phyloP scores from a whole-genome alignment of 2,888 invertebrate species.

The Neoaliturus tenellus region DNA sequence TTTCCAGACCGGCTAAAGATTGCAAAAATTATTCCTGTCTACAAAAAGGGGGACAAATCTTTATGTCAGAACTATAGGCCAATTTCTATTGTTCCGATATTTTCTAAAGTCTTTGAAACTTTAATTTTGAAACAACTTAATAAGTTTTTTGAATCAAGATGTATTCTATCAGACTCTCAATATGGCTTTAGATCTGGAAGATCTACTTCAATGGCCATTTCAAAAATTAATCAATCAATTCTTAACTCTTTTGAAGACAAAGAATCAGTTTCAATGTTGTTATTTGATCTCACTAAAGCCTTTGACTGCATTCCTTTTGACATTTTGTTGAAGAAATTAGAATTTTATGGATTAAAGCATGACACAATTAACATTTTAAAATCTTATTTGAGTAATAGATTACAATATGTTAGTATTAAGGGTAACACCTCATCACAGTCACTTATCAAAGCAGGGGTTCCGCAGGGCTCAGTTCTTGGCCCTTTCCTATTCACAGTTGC shows the following conservation, averaged over 20 bases:
- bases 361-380: background rate
- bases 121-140: background rate
- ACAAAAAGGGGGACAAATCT: constrained; percentile 9
- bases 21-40: background rate
- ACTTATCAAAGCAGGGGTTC: background rate
- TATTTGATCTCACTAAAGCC: background rate
- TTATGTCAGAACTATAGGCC: background rate
- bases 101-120: constrained; percentile 4
- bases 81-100: background rate
- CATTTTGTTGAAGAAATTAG: background rate
- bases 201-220: background rate
- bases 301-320: constrained; percentile 17
- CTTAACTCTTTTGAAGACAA: background rate
- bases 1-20: background rate
- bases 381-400: background rate
- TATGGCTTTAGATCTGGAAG: background rate
- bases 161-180: background rate
- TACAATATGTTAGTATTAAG: background rate
- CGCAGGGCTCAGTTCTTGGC: constrained; percentile 35
- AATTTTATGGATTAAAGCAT: background rate
- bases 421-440: background rate
- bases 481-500: background rate
- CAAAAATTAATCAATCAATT: background rate
- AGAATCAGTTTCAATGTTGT: background rate
- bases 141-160: background rate